Conservation (phyloP, 92 coral and sea anemone species). For the Nematostella vectensis region DNA sequence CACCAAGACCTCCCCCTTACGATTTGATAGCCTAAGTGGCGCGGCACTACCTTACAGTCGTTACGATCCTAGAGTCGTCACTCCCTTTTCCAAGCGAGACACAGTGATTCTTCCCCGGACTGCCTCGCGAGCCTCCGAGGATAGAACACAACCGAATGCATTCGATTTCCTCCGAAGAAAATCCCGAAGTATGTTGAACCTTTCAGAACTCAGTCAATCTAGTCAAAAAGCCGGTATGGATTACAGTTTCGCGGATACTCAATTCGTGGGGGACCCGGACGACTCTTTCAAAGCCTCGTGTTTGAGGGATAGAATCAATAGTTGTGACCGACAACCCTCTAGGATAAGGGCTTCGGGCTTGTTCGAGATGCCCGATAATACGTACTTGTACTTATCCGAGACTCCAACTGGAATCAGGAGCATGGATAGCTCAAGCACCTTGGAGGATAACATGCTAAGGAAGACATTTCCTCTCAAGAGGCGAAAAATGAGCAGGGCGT, state of each 20-base stretch:
- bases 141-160: neutral
- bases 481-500: slow-evolving; percentile 22
- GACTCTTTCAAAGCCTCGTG: neutral
- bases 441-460: neutral
- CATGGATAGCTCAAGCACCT: neutral
- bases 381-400: neutral
- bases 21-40: slow-evolving; percentile 59
- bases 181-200: neutral
- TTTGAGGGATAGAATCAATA: neutral
- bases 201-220: neutral
- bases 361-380: neutral
- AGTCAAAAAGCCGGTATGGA: neutral
- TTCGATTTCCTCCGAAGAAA: neutral
- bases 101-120: slow-evolving; percentile 50
- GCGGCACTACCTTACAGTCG: slow-evolving; percentile 80
- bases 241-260: neutral
- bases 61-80: slow-evolving; percentile 73
- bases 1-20: slow-evolving; percentile 36
- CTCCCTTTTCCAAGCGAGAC: slow-evolving; percentile 39
- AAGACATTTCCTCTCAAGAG: slow-evolving; percentile 8
- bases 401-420: neutral
- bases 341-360: neutral
- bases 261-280: neutral
- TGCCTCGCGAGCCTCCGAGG: slow-evolving; percentile 1
- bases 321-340: neutral